A percentile compares a stretch with the other conserved stretches of the same genome.
Conservation (phyloP, 2,113 vertebrate genomes). For the Sander lucioperca region DNA sequence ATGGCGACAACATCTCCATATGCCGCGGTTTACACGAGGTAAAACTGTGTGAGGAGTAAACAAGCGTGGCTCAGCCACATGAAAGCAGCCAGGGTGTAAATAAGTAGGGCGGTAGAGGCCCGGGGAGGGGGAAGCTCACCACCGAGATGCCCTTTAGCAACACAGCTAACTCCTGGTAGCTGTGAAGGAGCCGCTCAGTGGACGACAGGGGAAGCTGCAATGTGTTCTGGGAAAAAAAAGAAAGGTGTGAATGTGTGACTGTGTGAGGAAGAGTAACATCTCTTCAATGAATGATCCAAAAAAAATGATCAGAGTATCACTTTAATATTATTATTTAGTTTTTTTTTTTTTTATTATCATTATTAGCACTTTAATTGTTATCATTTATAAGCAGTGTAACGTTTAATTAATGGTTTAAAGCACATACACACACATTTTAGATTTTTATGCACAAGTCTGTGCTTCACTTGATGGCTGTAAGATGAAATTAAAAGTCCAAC, state of each 20-base stretch:
- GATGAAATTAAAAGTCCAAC: neutral
- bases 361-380: no score
- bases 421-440: no score
- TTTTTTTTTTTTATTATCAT: neutral
- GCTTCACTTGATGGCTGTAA: no score
- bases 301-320: neutral
- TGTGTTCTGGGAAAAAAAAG: neutral
- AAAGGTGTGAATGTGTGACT: neutral
- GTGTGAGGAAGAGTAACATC: neutral
- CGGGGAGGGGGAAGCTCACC: neutral
- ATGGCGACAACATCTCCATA: conserved; percentile 68
- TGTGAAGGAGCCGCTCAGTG: neutral
- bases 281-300: neutral
- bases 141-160: conserved; percentile 22
- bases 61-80: conserved; percentile 46
- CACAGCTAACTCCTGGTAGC: neutral
- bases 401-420: no score
- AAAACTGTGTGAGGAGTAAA: conserved; percentile 57
- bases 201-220: neutral
- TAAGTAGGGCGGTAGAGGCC: neutral
- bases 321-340: neutral
- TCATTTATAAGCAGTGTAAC: no score
- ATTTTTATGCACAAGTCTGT: no score
- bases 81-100: conserved; percentile 40
- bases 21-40: conserved; percentile 53